Conservation (phyloP, 2,888 invertebrate species). For the Leistus spinibarbis region DNA sequence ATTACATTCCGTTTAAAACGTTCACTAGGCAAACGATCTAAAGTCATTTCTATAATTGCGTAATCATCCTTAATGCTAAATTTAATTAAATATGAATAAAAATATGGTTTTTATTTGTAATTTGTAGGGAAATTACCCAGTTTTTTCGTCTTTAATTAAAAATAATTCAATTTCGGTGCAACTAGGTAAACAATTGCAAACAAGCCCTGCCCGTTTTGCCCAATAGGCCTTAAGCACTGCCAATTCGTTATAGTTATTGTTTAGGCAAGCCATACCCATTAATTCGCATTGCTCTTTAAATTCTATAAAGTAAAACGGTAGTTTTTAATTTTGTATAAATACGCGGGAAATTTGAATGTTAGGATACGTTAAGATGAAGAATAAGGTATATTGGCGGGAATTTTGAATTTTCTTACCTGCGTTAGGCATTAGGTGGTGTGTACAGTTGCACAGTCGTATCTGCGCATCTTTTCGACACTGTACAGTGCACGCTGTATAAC, state of each 20-base stretch:
- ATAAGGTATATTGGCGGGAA: too few relatives aligned
- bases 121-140: constrained; percentile 49
- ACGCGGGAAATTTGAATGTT: too few relatives aligned
- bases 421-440: constrained; percentile 72
- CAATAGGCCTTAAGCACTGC: constrained; percentile 71
- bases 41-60: constrained; percentile 63
- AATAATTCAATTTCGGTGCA: constrained; percentile 74
- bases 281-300: constrained; percentile 65
- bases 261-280: constrained; percentile 69
- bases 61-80: constrained; percentile 51
- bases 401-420: constrained; percentile 57
- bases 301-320: constrained; percentile 51
- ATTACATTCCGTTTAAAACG: constrained; percentile 70
- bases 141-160: constrained; percentile 63
- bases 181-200: constrained; percentile 72
- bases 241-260: constrained; percentile 64
- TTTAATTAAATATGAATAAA: background rate
- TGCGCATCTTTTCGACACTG: constrained; percentile 72
- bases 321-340: background rate
- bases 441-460: constrained; percentile 66
- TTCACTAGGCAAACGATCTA: constrained; percentile 71
- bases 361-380: too few relatives aligned
- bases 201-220: constrained; percentile 67
- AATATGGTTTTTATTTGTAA: constrained; percentile 35
- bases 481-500: constrained; percentile 74